Evolutionary conservation across 92 coral and sea anemone species (phyloP), one percentile per base, ranked within the genome.

Genomic region (Umimayanthus chanpuru): DNA sequence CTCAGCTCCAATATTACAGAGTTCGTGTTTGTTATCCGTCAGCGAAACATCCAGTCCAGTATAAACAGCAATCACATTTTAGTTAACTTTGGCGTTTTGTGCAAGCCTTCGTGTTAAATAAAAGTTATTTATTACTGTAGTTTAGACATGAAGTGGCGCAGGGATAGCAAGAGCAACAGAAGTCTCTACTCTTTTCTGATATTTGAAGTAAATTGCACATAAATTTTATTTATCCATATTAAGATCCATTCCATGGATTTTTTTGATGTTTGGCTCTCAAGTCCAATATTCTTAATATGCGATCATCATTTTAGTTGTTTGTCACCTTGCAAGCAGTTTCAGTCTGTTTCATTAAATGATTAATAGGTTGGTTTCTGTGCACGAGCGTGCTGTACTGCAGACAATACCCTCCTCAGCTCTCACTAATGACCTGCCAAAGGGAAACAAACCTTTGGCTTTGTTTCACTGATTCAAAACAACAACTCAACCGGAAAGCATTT

Each of bases 171-270:
- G 5, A 1, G 5, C 68, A 61, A 61, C 68, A 61, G 68, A 61
- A 18, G 25, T 20, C 20, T 20, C 68, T 61, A 61, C 68, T 20
- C 68, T 21, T 61, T 25, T 20, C n/a, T 61, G 68, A 61, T 61
- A 21, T 61, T 61, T 18, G 68, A 61, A 23, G 68, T 61, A 61
- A 61, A 61, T 61, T 25, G 25, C 68, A 6, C 68, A n/a, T 18
- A 36, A 21, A 20, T 55, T 61, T 36, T 36, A 4, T 16, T 76
- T 77, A 43, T 26, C 85, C 85, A 81, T 81, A 81, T 81, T 38
- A 81, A 81, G 86, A 81, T 81, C 55, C 86, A 40, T 64, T 66
- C 72, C 86, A 40, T n/a, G 21, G 20, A 81, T 40, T 65, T 75
- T 75, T 75, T 4, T 43, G 39, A 78, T 78, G 41, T 81, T 81